Evolutionary conservation across 1,140 invertebrate genomes (phyloP).

Genomic region (Lordiphosa stackelbergi): DNA sequence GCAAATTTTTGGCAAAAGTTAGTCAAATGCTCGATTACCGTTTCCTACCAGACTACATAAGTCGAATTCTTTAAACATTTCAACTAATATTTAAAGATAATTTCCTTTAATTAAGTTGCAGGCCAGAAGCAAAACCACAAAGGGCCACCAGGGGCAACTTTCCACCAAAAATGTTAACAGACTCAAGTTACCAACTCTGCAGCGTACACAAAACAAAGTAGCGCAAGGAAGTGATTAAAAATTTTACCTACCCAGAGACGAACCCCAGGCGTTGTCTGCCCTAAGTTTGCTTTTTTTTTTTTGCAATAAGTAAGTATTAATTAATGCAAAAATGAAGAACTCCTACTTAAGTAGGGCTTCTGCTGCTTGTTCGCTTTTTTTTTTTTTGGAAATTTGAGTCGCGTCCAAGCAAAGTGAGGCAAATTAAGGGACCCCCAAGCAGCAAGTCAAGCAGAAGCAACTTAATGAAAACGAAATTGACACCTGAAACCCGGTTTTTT

Average conservation of each 20-base stretch:
- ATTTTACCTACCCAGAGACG: conserved; percentile 51
- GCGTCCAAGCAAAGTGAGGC: conserved; percentile 55
- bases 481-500: conserved; percentile 37
- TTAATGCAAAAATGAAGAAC: conserved; percentile 70
- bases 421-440: conserved; percentile 56
- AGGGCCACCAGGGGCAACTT: conserved; percentile 29
- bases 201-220: conserved; percentile 37
- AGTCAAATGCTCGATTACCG: no score
- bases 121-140: conserved; percentile 44
- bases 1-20: no score
- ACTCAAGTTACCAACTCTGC: conserved; percentile 59
- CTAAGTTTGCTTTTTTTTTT: conserved; percentile 14
- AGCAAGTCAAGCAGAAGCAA: conserved; percentile 64
- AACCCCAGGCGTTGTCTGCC: conserved; percentile 12
- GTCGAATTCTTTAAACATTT: no score
- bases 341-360: conserved; percentile 65
- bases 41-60: no score
- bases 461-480: conserved; percentile 74
- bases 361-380: conserved; percentile 18
- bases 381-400: conserved; percentile 54
- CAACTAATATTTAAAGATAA: conserved; percentile 68
- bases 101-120: conserved; percentile 74
- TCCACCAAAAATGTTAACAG: conserved; percentile 60
- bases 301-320: conserved; percentile 69
- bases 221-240: conserved; percentile 70